Base-by-base conservation (phyloP, 2,888 invertebrate species). In the Eupithecia inturbata region DNA sequence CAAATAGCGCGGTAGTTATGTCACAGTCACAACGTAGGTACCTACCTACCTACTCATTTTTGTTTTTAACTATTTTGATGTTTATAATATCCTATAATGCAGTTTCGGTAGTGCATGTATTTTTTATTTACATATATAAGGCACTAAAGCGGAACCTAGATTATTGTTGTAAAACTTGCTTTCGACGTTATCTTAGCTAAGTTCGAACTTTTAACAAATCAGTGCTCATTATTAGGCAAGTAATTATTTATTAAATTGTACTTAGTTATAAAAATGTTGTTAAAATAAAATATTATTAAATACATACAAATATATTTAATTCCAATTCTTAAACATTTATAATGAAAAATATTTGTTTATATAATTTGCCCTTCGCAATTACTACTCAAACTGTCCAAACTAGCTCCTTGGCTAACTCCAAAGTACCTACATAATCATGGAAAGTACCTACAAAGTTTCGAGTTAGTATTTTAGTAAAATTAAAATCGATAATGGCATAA, bases 401-500 rank as follows among this genome's bases (percentile, higher is more conserved):
- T 19, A 22, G 10, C 26, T 26, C 14, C 4, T 57, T 57, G 14
- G 3, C 10, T 10, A 22, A 22, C 49, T 53, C 49, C 57, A 26
- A 53, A 57, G 57, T 26, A 19, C n/a, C n/a, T 45, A 49, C n/a
- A 2, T 49, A 49, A n/a, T 9, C n/a, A n/a, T 9, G 49, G 60
- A 28, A 28, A 28, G 19, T 60, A 60, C 28, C 28, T 28, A 60
- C 26, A 26, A 2, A 28, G 16, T 62, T 31, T 19, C 62, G 9
- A 62, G 16, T 9, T 31, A 10, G n/a, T 31, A 28, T 31, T 22
- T 64, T 22, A 26, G 75, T 53, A 67, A 63, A 63, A 63, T 26
- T 62, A n/a, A n/a, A 77, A 79, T 81, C 80, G 80, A 80, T 81
- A 77, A 66, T 80, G 76, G 68, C 66, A 75, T 81, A 78, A 79